Evolutionary conservation across 2,797 vertebrate species (phyloP), one percentile per base, ranked within the genome.

Genomic region (Pseudocheirus occidentalis): DNA sequence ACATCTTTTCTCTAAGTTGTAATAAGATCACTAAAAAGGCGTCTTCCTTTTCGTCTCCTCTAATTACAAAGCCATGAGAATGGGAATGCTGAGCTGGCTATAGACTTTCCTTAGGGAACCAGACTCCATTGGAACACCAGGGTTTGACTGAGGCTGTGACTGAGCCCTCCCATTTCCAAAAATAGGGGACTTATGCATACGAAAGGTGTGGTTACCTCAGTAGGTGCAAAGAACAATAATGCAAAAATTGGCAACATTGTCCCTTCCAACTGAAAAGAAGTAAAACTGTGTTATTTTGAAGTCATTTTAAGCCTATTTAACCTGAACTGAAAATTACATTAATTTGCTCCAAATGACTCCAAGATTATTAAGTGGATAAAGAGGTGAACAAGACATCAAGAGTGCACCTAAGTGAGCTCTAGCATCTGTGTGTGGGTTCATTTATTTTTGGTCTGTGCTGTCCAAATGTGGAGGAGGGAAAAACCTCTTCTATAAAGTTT

Each of bases 141-240:
- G 21, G 89, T 93, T 93, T 94, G 89, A 93, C 95, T 96, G 91
- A 53, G 87, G 28, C 9, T 0, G 10, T 95, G 96, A 97, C 52
- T 96, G 95, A 94, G 90, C 95, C 62, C 55, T 92, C 96, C 92
- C 73, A 13, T 57, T 92, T 93, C 66, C 5, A 28, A 90, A 96
- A 96, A 93, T 57, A 97, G 94, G 93, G 58, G 0, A 16, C 87
- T 10, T n/a, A 14, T 27, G n/a, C 91, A 92, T 93, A 93, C 90
- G 73, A 54, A 56, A 81, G 53, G 90, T 18, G 31, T 2, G 53
- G 59, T 52, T 90, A 10, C 21, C 28, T 91, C 94, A 93, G 94
- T n/a, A 1, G 13, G 57, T 53, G 59, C 34, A 95, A 53, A 12
- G 81, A n/a, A 92, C 91, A 52, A 31, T n/a, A 55, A 81, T 54